Conservation (phyloP, 2,888 invertebrate genomes). For the Drosophila nr. medialis region DNA sequence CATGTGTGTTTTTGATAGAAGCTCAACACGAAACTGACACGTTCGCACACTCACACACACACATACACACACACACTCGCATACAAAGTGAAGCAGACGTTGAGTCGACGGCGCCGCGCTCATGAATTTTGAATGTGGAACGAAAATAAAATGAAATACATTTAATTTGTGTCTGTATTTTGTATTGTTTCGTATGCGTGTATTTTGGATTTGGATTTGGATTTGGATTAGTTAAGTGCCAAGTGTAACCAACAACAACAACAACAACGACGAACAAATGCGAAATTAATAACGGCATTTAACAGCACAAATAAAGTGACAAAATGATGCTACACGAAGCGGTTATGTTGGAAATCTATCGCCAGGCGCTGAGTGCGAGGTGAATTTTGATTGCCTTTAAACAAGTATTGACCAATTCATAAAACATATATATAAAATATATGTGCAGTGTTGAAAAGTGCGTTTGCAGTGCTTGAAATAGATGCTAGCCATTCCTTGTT, state of each 20-base stretch:
- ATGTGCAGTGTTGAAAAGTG: not conserved
- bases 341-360: constrained; percentile 85
- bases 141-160: constrained; percentile 65
- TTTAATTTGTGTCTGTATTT: constrained; percentile 49
- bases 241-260: constrained; percentile 37
- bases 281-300: constrained; percentile 33
- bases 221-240: constrained; percentile 50
- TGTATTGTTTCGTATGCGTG: constrained; percentile 24
- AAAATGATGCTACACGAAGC: constrained; percentile 85
- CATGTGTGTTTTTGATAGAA: constrained; percentile 83
- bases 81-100: constrained; percentile 29
- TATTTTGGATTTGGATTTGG: constrained; percentile 14
- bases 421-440: not conserved
- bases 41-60: constrained; percentile 42
- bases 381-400: constrained; percentile 64
- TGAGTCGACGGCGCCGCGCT: constrained; percentile 52
- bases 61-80: constrained; percentile 6
- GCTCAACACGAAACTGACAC: constrained; percentile 82
- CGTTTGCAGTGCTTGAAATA: not conserved
- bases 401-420: not conserved
- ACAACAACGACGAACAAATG: constrained; percentile 19
- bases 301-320: constrained; percentile 27
- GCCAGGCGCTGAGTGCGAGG: constrained; percentile 85
- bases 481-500: not conserved
- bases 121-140: constrained; percentile 60